These are phyloP conservation scores for Ammodytes dubius DNA, from an alignment of 2,113 vertebrate species.

Conservation along the genomic window DNA sequence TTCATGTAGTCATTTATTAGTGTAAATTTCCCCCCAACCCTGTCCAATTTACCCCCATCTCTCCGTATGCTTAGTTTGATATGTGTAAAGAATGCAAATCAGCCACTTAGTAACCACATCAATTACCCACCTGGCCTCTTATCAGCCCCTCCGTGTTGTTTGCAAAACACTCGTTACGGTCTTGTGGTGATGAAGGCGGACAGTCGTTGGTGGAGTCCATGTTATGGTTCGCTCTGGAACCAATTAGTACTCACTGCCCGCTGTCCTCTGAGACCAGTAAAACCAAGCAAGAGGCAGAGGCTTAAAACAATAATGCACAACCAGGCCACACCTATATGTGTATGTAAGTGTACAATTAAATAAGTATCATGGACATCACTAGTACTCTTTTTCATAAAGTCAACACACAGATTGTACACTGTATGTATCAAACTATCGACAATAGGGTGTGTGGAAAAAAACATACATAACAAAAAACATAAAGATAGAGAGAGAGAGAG, in stretches of 20 bases:
- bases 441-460: constrained; percentile 9
- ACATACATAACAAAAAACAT: constrained; percentile 24
- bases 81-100: constrained; percentile 97
- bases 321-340: constrained; percentile 69
- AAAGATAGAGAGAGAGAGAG: constrained; percentile 7
- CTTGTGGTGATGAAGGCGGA: constrained; percentile 90
- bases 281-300: constrained; percentile 78
- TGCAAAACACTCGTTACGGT: constrained; percentile 94
- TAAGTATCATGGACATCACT: constrained; percentile 51
- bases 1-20: constrained; percentile 89
- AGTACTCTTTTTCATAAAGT: constrained; percentile 37
- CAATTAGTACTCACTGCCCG: constrained; percentile 91
- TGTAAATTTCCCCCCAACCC: constrained; percentile 44
- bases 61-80: constrained; percentile 76
- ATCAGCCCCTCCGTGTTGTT: constrained; percentile 95
- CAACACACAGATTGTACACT: constrained; percentile 15
- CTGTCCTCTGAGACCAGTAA: constrained; percentile 86
- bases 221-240: constrained; percentile 94
- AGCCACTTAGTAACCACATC: constrained; percentile 97
- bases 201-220: constrained; percentile 85
- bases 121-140: constrained; percentile 97
- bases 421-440: background rate
- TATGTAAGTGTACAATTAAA: constrained; percentile 55
- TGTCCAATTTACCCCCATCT: constrained; percentile 82
- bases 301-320: constrained; percentile 88